Conservation (phyloP, 2,888 invertebrate species). For the Steinernema carpocapsae region DNA sequence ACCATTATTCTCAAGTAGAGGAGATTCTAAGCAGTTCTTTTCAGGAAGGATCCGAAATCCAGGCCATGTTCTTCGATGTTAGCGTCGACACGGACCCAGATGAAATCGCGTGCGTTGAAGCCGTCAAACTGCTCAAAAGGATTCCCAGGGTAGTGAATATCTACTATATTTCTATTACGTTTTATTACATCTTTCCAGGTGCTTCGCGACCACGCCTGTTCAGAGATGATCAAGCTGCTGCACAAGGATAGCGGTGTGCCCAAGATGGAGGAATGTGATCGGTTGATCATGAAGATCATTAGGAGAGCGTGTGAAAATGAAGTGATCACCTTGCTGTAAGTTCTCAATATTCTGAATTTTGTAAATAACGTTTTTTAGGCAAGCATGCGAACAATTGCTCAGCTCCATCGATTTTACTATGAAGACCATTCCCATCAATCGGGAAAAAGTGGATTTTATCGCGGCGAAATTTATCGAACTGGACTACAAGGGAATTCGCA, state of each 20-base stretch:
- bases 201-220: background rate
- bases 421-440: constrained; percentile 40
- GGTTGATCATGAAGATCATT: constrained; percentile 46
- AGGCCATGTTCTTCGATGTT: constrained; percentile 3
- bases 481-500: constrained; percentile 51
- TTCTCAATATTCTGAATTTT: background rate
- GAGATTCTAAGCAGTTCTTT: background rate
- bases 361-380: constrained; percentile 28
- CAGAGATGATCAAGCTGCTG: background rate
- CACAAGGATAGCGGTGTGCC: background rate
- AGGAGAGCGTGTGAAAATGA: constrained; percentile 36
- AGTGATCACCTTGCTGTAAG: constrained; percentile 45
- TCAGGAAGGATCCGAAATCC: background rate
- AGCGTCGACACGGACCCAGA: constrained; percentile 34
- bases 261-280: constrained; percentile 35
- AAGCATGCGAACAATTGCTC: constrained; percentile 41
- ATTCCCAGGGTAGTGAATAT: background rate
- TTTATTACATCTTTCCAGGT: background rate
- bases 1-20: background rate
- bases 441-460: constrained; percentile 44
- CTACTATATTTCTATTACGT: too few relatives aligned
- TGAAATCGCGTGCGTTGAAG: constrained; percentile 42
- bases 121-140: constrained; percentile 37
- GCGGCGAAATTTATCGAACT: constrained; percentile 43
- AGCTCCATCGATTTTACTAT: constrained; percentile 35